Evolutionary conservation across 2,797 vertebrate genomes (phyloP).

Genomic region (Brotula barbata): DNA sequence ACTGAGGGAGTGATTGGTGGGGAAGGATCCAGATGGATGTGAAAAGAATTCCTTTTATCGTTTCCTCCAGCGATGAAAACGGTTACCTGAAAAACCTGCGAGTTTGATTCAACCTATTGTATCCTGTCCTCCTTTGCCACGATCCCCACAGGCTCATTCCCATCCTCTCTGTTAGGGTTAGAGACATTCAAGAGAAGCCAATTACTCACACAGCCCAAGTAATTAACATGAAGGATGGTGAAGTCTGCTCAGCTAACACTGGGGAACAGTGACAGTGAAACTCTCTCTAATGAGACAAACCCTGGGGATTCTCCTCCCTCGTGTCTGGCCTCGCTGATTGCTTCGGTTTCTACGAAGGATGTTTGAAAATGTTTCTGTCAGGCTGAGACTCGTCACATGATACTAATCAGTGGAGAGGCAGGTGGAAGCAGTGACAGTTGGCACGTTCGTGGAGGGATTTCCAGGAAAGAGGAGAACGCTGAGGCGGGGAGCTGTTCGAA

Average conservation of each 20-base stretch:
- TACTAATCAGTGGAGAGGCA: conserved; percentile 6
- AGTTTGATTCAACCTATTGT: not conserved
- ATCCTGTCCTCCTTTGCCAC: not conserved
- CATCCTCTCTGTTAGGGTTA: conserved; percentile 18
- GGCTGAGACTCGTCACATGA: conserved; percentile 1
- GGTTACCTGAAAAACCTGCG: not conserved
- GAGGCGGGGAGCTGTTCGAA: conserved; percentile 10
- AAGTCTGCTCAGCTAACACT: conserved; percentile 41
- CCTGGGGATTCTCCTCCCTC: conserved; percentile 32
- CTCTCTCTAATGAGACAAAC: conserved; percentile 62
- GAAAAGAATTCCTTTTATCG: conserved; percentile 12
- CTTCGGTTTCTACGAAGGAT: conserved; percentile 19
- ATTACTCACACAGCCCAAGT: conserved; percentile 59
- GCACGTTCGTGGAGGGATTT: conserved; percentile 14
- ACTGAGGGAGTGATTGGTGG: too few species aligned
- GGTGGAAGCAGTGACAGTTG: conserved; percentile 9
- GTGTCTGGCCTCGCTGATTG: conserved; percentile 36
- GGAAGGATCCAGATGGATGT: not conserved
- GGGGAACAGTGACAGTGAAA: conserved; percentile 59
- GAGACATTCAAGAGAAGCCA: conserved; percentile 43
- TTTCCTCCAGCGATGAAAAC: conserved; percentile 15
- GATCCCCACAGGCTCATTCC: conserved; percentile 5
- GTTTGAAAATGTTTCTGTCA: conserved; percentile 31
- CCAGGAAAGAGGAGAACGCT: not conserved
- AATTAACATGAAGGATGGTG: conserved; percentile 67